phyloP scores from a whole-genome alignment of 2,888 invertebrate genomes.

The Rhagophthalmus giganteus region DNA sequence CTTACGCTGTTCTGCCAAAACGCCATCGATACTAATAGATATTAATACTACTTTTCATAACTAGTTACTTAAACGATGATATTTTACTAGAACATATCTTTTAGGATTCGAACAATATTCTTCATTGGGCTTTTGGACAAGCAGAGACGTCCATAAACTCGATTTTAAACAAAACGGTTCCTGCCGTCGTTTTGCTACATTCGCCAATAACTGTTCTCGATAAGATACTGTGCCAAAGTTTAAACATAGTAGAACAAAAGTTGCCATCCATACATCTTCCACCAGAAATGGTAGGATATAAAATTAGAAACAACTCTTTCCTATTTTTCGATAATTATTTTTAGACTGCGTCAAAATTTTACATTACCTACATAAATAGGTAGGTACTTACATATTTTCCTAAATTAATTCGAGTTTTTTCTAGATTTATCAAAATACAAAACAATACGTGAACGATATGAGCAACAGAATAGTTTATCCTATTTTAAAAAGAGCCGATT shows the following conservation, averaged over 20 bases:
- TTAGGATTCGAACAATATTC: constrained; percentile 70
- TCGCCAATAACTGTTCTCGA: constrained; percentile 74
- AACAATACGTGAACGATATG: constrained; percentile 67
- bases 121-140: constrained; percentile 75
- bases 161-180: constrained; percentile 73
- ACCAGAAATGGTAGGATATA: constrained; percentile 75
- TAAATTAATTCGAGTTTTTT: constrained; percentile 27
- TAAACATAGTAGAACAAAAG: constrained; percentile 82
- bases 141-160: constrained; percentile 75
- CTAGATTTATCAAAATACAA: constrained; percentile 79
- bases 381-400: background rate
- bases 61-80: too few species aligned
- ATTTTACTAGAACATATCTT: too few species aligned
- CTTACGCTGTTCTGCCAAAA: too few species aligned
- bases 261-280: constrained; percentile 82
- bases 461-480: constrained; percentile 64
- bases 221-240: constrained; percentile 76
- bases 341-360: too few species aligned
- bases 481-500: constrained; percentile 78
- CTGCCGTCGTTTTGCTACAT: constrained; percentile 73
- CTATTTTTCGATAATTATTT: background rate
- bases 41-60: too few species aligned
- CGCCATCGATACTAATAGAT: too few species aligned
- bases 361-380: too few species aligned
- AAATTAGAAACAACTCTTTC: background rate